A percentile compares a stretch with the other conserved stretches of the same genome.
These are phyloP conservation scores for Steinernema feltiae DNA, from an alignment of 1,140 invertebrate species.

Conservation along the genomic window DNA sequence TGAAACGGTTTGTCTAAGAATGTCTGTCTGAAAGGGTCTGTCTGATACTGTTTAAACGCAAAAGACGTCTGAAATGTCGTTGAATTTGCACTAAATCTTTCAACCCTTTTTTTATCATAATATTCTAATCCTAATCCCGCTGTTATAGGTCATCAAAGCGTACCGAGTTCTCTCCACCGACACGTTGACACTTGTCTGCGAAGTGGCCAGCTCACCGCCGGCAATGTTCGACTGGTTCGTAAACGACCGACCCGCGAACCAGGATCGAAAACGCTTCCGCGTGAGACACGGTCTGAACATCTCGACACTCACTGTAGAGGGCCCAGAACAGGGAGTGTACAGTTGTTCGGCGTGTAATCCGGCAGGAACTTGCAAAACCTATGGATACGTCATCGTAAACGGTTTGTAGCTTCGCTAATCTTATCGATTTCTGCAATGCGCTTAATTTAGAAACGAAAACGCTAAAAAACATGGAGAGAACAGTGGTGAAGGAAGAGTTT, in stretches of 20 bases:
- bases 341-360: slow-evolving; percentile 47
- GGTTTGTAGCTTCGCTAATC: slow-evolving; percentile 28
- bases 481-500: slow-evolving; percentile 22
- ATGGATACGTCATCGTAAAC: slow-evolving; percentile 51
- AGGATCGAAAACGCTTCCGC: slow-evolving; percentile 37
- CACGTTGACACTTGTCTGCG: slow-evolving; percentile 52
- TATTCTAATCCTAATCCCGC: too few species aligned
- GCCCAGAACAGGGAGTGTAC: slow-evolving; percentile 49
- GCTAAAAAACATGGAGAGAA: slow-evolving; percentile 18
- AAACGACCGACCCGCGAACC: slow-evolving; percentile 45
- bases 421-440: neutral
- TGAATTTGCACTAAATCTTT: too few species aligned
- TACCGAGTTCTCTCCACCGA: slow-evolving; percentile 49
- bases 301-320: slow-evolving; percentile 43
- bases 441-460: slow-evolving; percentile 17
- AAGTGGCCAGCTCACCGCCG: slow-evolving; percentile 47
- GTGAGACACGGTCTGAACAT: slow-evolving; percentile 46
- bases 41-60: too few species aligned
- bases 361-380: slow-evolving; percentile 52
- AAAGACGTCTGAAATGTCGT: too few species aligned
- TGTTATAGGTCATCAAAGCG: slow-evolving; percentile 51
- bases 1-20: too few species aligned
- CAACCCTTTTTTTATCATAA: too few species aligned
- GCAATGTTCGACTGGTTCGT: slow-evolving; percentile 52
- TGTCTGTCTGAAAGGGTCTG: too few species aligned